Evolutionary conservation across 2,888 invertebrate species (phyloP), one percentile per base, ranked within the genome.

Genomic region (Lasius fuliginosus): DNA sequence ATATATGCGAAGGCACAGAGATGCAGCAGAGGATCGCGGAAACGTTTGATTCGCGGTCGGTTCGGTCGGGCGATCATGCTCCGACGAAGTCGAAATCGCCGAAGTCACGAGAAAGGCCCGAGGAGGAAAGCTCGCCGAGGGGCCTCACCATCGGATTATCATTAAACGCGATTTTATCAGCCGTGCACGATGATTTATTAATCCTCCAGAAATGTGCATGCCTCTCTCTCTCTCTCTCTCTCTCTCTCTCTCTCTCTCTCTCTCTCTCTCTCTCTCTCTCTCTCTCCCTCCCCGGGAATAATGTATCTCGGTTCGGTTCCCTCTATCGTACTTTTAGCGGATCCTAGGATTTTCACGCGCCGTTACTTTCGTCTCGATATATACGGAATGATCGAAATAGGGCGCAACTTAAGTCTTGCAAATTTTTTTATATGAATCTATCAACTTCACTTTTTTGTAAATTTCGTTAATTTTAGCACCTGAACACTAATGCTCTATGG

Each of bases 151-250:
- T 71, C 46, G 58, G 73, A 79, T 69, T 71, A 60, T 58, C 79
- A 49, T 46, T 60, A 71, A 79, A 71, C 46, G 79, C 60, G 79
- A 79, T 71, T 46, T 46, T 18, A 79, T 79, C 79, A 46, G 46
- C 46, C 11, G 30, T n/a, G 46, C 71, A 23, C 33, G 46, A 69
- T 71, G 79, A 79, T 71, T 79, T 79, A 79, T 71, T 79, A 79
- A 79, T 79, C 60, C 60, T 62, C 56, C 60, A 79, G 73, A 79
- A 71, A 36, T 23, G 73, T 11, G 58, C 71, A 12, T 33, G 15
- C 27, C 62, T 30, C 46, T 46, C 46, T 15, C 46, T 46, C 15
- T 42, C 9, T 42, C 11, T 42, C 42, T 42, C 12, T 42, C 46
- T 42, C 9, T 42, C 11, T 42, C 42, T 42, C 12, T 42, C 62